Evolutionary conservation across 92 coral and sea anemone species (phyloP).

Genomic region (Siderastrea siderea): DNA sequence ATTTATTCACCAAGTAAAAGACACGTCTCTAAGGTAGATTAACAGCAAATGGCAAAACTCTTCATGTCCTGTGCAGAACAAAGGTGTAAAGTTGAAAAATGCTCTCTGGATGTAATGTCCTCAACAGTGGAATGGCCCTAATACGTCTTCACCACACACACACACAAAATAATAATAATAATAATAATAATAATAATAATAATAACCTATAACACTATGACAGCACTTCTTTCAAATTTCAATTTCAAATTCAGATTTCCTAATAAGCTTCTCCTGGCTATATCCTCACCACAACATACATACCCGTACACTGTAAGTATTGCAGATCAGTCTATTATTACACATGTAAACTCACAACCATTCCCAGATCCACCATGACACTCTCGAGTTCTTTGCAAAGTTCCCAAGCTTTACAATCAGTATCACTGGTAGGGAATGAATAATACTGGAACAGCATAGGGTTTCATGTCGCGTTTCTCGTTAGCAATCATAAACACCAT

Average conservation of each 20-base stretch:
- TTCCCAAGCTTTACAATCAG: neutral
- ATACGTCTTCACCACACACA: no score
- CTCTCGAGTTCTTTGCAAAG: neutral
- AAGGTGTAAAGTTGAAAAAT: neutral
- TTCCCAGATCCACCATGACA: neutral
- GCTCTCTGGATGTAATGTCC: slow-evolving; percentile 2
- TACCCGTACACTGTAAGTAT: neutral
- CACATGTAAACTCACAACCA: neutral
- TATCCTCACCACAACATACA: neutral
- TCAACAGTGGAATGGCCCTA: neutral
- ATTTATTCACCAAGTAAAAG: no score
- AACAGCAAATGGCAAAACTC: no score
- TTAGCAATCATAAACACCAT: slow-evolving; percentile 76
- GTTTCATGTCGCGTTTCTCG: slow-evolving; percentile 64
- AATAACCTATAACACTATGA: neutral
- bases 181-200: no score
- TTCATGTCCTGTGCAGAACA: no score
- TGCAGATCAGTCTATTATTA: neutral
- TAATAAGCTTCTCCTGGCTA: neutral
- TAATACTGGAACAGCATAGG: slow-evolving; percentile 72
- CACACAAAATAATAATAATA: no score
- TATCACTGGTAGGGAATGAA: slow-evolving; percentile 25
- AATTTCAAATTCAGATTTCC: neutral
- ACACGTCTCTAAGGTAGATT: no score
- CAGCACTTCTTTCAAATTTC: neutral